Evolutionary conservation across 2,113 vertebrate genomes (phyloP).

Genomic region (Hypocryptadius cinnamomeus): DNA sequence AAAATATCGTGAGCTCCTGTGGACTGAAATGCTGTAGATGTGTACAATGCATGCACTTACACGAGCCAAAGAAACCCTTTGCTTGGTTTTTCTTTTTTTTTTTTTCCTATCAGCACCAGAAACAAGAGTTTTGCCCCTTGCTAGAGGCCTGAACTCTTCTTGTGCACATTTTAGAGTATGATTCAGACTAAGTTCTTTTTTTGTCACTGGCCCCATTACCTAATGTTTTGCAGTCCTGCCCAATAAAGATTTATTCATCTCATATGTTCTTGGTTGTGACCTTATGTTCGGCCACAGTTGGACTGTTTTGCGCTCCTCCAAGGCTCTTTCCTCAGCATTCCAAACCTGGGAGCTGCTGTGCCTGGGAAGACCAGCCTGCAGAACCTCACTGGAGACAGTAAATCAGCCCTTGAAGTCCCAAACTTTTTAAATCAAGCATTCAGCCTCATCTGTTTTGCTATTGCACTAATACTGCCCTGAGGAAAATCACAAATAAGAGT

Average conservation of each 20-base stretch:
- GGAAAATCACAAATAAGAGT: neutral
- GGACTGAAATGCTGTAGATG: neutral
- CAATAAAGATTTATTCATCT: conserved; percentile 44
- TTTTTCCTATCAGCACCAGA: neutral
- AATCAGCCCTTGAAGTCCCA: neutral
- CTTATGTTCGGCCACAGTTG: conserved; percentile 19
- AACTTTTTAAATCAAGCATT: neutral
- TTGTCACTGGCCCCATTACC: conserved; percentile 35
- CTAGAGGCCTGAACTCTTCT: neutral
- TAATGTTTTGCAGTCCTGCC: conserved; percentile 52
- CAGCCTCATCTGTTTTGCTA: neutral
- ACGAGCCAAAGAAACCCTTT: neutral
- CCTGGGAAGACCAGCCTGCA: conserved; percentile 10
- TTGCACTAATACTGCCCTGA: neutral
- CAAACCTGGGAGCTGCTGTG: neutral
- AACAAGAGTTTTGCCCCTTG: neutral
- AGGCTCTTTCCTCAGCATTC: neutral
- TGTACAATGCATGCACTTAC: neutral
- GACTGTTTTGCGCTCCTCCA: conserved; percentile 1
- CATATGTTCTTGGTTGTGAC: conserved; percentile 45
- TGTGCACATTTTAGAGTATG: neutral
- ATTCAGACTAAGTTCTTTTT: conserved; percentile 28
- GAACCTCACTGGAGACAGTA: neutral
- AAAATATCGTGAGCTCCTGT: neutral
- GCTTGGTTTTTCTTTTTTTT: neutral